A percentile compares a stretch with the other conserved stretches of the same genome.
Conservation (phyloP, 2,113 vertebrate genomes). For the Urocolius indicus region DNA sequence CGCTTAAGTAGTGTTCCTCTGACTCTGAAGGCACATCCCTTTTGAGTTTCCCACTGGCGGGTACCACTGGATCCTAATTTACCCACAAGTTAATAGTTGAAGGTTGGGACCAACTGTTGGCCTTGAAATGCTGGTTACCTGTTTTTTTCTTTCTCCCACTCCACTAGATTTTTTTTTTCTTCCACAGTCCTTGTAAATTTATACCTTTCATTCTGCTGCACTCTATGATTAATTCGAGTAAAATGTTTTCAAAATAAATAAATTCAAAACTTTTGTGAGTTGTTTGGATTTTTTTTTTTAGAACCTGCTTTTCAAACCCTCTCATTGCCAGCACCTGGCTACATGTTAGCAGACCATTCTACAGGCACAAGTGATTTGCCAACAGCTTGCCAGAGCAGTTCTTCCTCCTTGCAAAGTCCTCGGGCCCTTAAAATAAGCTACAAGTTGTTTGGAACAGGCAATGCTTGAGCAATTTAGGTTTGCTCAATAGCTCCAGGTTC, state of each 20-base stretch:
- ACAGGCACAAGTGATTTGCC: rapidly evolving
- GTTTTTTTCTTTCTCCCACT: not conserved
- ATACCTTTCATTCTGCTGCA: not conserved
- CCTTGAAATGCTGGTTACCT: not conserved
- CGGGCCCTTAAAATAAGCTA: not conserved
- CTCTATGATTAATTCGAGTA: not conserved
- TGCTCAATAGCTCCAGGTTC: not conserved
- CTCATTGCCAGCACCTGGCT: not conserved
- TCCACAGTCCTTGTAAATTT: not conserved
- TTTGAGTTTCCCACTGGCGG: not conserved
- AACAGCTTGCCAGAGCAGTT: not conserved
- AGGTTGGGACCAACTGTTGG: not conserved
- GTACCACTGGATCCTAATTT: not conserved
- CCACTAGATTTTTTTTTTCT: not conserved
- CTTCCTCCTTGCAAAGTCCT: not conserved
- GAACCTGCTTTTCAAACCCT: not conserved
- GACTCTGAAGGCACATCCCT: not conserved
- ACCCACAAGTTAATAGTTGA: not conserved
- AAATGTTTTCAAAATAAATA: not conserved
- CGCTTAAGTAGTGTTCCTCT: not conserved
- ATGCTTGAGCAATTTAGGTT: not conserved
- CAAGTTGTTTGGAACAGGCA: not conserved
- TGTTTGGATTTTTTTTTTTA: not conserved
- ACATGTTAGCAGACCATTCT: not conserved
- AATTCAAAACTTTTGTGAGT: not conserved